Evolutionary conservation across 2,113 vertebrate genomes (phyloP).

Genomic region (Pangasianodon hypophthalmus): DNA sequence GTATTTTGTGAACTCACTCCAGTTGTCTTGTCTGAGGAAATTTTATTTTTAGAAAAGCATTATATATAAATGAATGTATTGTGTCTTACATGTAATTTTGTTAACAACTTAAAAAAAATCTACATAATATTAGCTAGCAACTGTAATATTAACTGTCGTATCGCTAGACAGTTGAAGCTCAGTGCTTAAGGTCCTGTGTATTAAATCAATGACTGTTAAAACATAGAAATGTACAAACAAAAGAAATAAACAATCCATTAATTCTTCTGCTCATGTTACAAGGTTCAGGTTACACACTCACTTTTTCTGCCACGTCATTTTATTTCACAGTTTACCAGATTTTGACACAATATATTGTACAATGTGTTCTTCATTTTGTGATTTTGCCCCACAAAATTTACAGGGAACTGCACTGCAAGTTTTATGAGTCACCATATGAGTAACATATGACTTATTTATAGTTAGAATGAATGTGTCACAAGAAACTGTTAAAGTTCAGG

Average conservation of each 20-base stretch:
- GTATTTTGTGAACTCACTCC: too few species aligned
- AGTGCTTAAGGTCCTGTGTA: background rate
- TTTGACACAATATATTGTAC: too few species aligned
- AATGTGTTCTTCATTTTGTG: slow-evolving; percentile 6
- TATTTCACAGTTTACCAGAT: background rate
- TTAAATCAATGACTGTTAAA: background rate
- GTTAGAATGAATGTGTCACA: background rate
- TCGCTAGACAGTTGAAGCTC: background rate
- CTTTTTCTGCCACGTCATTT: background rate
- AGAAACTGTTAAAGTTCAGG: background rate
- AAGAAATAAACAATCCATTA: background rate
- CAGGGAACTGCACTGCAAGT: background rate
- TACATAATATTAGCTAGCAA: too few species aligned
- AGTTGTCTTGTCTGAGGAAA: too few species aligned
- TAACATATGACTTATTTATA: background rate
- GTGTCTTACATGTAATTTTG: too few species aligned
- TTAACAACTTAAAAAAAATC: too few species aligned
- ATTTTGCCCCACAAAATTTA: background rate
- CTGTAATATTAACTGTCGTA: background rate
- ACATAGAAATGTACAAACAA: background rate
- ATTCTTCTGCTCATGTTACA: background rate
- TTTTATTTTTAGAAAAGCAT: too few species aligned
- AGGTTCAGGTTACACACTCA: background rate
- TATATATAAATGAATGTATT: too few species aligned
- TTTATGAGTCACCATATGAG: background rate